Evolutionary conservation across 2,888 invertebrate species (phyloP), one percentile per base, ranked within the genome.

Genomic region (Carcina quercana): DNA sequence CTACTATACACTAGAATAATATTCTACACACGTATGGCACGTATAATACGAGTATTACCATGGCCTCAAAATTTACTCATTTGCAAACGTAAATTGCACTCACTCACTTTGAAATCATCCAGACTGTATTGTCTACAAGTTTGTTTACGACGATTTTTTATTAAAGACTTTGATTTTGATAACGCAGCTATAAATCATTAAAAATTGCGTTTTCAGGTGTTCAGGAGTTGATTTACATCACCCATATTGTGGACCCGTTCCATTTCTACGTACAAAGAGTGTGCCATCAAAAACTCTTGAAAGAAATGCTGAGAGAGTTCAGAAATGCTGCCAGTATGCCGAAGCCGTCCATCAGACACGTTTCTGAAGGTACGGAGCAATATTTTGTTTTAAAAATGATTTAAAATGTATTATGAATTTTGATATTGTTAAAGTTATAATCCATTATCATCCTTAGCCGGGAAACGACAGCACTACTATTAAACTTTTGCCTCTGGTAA

Each of bases 261-360:
- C 68, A 86, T 35, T 90, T 92, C 57, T 89, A 82, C 51, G 86
- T 90, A 2, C 88, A 88, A 49, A 51, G 75, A 25, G 59, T 66
- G 1, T 64, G 67, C 36, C 67, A 69, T 22, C 78, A 79, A 47
- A 40, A 39, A 0, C 32, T 62, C 26, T 67, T 82, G 1, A 70
- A 78, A 38, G 73, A 76, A 27, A 58, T 83, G 59, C 34, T 73
- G 35, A 50, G 64, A 1, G 74, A 78, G 40, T 78, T 75, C 41
- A 53, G 71, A 17, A 72, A 70, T 35, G 72, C 76, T 1, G 47
- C 51, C 5, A 59, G 68, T 0, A 42, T 65, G 41, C 68, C 72
- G 2, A 68, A 59, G 32, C 82, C 79, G 0, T 56, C 66, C 2
- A 13, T 58, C 4, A 57, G 40, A 29, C 68, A 69, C 38, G 53